Percentiles rank a stretch among this genome's conserved stretches.
Conservation (phyloP, 64 coral and sea anemone genomes). For the Platygyra sinensis region DNA sequence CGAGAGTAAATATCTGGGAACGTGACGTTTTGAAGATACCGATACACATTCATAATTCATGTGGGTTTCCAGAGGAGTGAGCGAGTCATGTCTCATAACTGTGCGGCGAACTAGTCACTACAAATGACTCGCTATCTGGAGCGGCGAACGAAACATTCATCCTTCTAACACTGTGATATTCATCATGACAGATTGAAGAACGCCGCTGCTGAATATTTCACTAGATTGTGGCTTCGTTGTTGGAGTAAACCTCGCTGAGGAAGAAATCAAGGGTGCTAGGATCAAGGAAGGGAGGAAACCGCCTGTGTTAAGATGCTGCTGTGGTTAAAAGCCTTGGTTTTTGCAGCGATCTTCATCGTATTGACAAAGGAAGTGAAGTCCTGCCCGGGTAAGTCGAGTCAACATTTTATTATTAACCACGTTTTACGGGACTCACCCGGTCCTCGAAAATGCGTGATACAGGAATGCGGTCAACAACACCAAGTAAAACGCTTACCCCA, state of each 20-base stretch:
- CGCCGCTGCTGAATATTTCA: neutral
- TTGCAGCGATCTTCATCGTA: neutral
- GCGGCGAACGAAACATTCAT: neutral
- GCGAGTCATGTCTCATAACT: slow-evolving; percentile 10
- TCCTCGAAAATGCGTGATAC: slow-evolving; percentile 26
- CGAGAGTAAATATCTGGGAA: slow-evolving; percentile 20
- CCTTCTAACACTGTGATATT: neutral
- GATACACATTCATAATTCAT: slow-evolving; percentile 59
- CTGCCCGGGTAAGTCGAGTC: slow-evolving; percentile 1
- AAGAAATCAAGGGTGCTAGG: neutral
- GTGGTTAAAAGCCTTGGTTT: neutral
- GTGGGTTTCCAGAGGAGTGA: neutral
- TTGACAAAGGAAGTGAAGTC: neutral
- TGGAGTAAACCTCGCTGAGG: neutral
- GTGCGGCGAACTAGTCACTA: neutral
- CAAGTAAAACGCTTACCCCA: neutral
- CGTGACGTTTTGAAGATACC: slow-evolving; percentile 42
- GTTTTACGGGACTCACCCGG: neutral
- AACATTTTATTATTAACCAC: neutral
- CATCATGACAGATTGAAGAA: slow-evolving; percentile 23
- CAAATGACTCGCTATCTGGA: neutral
- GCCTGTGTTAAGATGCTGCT: neutral
- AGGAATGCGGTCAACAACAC: slow-evolving; percentile 7
- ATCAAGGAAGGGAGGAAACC: neutral
- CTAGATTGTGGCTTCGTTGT: neutral